Evolutionary conservation across 1,140 invertebrate genomes (phyloP).

Genomic region (Chionoecetes opilio): DNA sequence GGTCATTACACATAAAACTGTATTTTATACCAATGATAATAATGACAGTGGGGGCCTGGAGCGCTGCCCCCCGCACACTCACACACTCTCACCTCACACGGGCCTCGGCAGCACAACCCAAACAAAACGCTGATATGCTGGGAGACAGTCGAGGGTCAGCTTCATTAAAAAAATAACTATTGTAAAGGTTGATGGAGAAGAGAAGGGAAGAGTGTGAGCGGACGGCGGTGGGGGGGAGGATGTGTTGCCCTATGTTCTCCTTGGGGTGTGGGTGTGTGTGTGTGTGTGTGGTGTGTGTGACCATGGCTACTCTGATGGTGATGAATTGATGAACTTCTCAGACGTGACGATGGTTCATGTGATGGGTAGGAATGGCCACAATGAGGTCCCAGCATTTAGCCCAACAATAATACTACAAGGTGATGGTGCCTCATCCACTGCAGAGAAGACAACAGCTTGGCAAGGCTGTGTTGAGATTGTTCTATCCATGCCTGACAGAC

Average conservation of each 20-base stretch:
- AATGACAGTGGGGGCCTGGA: constrained; percentile 78
- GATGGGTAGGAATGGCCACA: too few species aligned
- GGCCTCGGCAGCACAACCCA: constrained; percentile 65
- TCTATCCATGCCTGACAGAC: too few species aligned
- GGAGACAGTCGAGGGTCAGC: constrained; percentile 41
- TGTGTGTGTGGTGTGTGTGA: not conserved
- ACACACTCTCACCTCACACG: constrained; percentile 57
- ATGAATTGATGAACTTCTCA: too few species aligned
- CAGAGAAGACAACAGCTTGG: too few species aligned
- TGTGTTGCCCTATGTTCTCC: not conserved
- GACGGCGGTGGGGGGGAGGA: not conserved
- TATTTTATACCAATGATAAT: constrained; percentile 81
- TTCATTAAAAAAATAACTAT: constrained; percentile 43
- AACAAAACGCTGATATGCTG: constrained; percentile 61
- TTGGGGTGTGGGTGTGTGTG: not conserved
- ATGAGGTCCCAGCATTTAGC: too few species aligned
- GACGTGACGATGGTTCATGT: too few species aligned
- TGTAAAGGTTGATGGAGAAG: not conserved
- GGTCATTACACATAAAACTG: constrained; percentile 76
- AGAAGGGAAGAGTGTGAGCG: not conserved
- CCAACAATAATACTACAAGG: too few species aligned
- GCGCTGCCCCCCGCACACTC: constrained; percentile 64
- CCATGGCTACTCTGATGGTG: too few species aligned
- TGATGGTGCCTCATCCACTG: too few species aligned
- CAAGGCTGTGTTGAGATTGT: too few species aligned